phyloP scores from a whole-genome alignment of 92 coral and sea anemone genomes.

The Meandrina meandrites region DNA sequence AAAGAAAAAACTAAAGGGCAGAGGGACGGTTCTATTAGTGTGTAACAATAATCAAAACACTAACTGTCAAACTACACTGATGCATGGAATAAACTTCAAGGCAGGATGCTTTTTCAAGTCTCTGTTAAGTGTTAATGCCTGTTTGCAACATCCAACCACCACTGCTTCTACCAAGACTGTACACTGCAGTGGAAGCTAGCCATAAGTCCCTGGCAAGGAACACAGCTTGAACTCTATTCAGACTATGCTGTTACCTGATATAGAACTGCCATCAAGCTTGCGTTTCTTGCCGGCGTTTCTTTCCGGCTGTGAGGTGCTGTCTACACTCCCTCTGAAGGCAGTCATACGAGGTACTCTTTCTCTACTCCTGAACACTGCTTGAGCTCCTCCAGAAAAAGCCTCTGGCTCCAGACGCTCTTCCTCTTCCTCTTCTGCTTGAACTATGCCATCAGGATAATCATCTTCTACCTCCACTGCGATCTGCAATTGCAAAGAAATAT shows the following conservation, averaged over 20 bases:
- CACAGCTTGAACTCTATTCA: neutral
- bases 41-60: no score
- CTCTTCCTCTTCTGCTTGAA: constrained; percentile 99
- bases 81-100: neutral
- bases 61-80: no score
- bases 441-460: constrained; percentile 94
- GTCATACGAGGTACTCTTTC: constrained; percentile 70
- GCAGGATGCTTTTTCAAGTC: no score
- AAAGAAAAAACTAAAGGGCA: no score
- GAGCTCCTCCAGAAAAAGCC: constrained; percentile 71
- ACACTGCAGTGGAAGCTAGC: no score
- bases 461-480: constrained; percentile 97
- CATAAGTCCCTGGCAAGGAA: neutral
- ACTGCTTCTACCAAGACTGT: no score
- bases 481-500: constrained; percentile 35
- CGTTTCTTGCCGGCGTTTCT: constrained; percentile 69
- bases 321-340: constrained; percentile 48
- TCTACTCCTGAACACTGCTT: constrained; percentile 78
- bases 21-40: no score
- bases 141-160: no score
- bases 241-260: constrained; percentile 10
- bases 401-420: constrained; percentile 77
- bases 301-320: constrained; percentile 28
- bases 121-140: no score
- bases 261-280: constrained; percentile 57